Base-by-base conservation (phyloP, 2,797 vertebrate genomes). In the Enteromius radiatus region DNA sequence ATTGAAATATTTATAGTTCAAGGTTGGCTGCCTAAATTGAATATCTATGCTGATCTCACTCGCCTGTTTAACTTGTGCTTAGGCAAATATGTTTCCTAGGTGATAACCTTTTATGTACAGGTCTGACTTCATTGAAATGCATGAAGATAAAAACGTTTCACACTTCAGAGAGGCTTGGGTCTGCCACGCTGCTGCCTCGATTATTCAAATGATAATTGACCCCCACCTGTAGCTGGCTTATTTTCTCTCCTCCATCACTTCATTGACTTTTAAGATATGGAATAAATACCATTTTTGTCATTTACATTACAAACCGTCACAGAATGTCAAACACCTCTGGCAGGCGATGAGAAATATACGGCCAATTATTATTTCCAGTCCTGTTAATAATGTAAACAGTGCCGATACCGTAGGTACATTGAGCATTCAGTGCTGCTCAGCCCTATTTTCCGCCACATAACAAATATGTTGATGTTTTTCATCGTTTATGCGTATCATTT, bases 1-100 rank as follows among this genome's bases (percentile, higher is more conserved):
- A 97, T 97, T 99, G 96, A 99, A 99, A 98, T 99, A 99, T 99
- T 99, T 98, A 99, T 99, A 98, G 97, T 97, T 99, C 97, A 98
- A 96, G 97, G 97, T 97, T 98, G 97, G 98, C 96, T 99, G 97
- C 97, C 96, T 98, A 99, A 99, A 99, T 99, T 99, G 97, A 99
- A 99, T 99, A 98, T 99, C 97, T 97, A 94, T 97, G 96, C 97
- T 96, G 96, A 98, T 98, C 97, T 98, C 95, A 94, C 97, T 97
- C 96, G 97, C 95, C 97, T 99, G 97, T 99, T 99, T 99, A 99
- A 98, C 97, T 98, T 98, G 96, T 95, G 96, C 96, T 98, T 96
- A 97, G 97, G 97, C 97, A 99, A 98, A 98, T 98, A 99, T 98
- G 98, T 99, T 99, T 98, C 98, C 98, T 97, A 97, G 97, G 97